Conservation (phyloP, 2,888 invertebrate species). For the Andrena camellia region DNA sequence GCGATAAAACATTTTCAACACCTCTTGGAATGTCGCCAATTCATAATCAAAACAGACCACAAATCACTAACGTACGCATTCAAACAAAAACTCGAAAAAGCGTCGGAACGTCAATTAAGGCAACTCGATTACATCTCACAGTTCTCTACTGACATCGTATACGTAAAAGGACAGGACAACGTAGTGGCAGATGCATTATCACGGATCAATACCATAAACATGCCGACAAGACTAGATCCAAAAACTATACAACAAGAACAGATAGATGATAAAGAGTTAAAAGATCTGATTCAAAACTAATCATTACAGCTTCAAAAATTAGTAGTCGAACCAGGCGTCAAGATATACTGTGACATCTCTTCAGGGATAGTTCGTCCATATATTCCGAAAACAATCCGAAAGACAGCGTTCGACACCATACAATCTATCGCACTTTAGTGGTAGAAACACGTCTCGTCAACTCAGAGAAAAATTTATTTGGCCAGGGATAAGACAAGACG, state of each 20-base stretch:
- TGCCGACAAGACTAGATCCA: not conserved
- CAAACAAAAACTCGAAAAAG: not conserved
- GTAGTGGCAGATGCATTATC: not conserved
- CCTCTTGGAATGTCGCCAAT: not conserved
- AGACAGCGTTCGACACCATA: too few relatives aligned
- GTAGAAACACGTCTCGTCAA: not conserved
- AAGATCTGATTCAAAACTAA: too few relatives aligned
- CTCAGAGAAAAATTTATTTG: constrained; percentile 12
- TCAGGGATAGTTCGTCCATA: too few relatives aligned
- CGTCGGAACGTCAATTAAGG: not conserved
- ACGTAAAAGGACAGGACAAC: not conserved
- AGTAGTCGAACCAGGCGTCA: too few relatives aligned
- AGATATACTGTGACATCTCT: too few relatives aligned
- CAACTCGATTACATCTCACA: not conserved
- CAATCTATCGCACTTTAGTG: not conserved
- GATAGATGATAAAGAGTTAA: too few relatives aligned
- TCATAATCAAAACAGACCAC: not conserved
- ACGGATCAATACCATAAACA: not conserved
- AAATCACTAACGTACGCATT: not conserved
- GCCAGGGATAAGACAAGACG: constrained; percentile 1
- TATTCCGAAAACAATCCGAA: too few relatives aligned
- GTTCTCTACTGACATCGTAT: not conserved
- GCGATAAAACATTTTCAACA: not conserved
- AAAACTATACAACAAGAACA: too few relatives aligned
- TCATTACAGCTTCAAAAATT: too few relatives aligned